Conservation (phyloP, 2,888 invertebrate genomes). For the Neelides folsomi region DNA sequence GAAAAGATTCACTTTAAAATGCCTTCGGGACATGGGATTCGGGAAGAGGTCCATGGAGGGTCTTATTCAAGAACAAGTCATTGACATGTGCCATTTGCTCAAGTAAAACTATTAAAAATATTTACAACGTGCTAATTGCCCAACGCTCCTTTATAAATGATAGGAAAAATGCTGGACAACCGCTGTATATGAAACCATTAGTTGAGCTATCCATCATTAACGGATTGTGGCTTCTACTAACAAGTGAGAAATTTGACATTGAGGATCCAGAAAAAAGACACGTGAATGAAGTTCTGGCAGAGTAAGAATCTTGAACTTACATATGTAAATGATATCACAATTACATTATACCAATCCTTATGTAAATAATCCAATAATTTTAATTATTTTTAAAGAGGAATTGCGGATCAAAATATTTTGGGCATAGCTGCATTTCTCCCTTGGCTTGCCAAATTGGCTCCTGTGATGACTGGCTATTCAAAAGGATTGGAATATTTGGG, state of each 20-base stretch:
- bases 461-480: conserved; percentile 21
- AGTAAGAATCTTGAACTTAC: no score
- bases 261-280: conserved; percentile 22
- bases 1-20: conserved; percentile 21
- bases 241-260: conserved; percentile 28
- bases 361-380: no score
- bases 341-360: no score
- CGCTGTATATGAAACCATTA: conserved; percentile 21
- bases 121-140: no score
- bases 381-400: conserved; percentile 12
- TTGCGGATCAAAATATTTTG: conserved; percentile 27
- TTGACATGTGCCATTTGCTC: conserved; percentile 12
- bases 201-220: conserved; percentile 27
- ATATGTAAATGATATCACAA: not conserved
- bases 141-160: not conserved
- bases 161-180: conserved; percentile 13
- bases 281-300: conserved; percentile 14
- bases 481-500: conserved; percentile 22
- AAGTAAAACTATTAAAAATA: conserved; percentile 6
- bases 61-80: conserved; percentile 22
- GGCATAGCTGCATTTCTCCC: conserved; percentile 26
- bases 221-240: conserved; percentile 23
- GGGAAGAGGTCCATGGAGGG: conserved; percentile 27
- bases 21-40: conserved; percentile 23
- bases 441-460: conserved; percentile 22